Percentiles rank a stretch among this genome's conserved stretches.
Conservation (phyloP, 2,888 invertebrate genomes). For the Tanypteryx hageni region DNA sequence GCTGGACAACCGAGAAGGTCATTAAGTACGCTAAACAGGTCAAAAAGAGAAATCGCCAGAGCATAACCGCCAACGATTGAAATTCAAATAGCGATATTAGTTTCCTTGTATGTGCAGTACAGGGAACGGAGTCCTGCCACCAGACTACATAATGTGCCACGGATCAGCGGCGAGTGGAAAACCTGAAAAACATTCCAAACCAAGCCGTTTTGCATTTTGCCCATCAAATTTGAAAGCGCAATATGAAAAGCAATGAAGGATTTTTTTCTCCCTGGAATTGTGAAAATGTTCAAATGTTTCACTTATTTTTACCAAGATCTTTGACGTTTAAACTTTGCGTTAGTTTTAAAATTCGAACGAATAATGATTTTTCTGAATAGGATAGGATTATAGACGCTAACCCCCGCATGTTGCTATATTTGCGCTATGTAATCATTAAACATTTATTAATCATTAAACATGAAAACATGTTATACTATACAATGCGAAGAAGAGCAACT, state of each 20-base stretch:
- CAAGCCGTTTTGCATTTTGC: not conserved
- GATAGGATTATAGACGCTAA: no score
- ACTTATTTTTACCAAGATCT: not conserved
- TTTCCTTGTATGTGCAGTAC: slow-evolving; percentile 38
- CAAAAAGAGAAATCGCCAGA: slow-evolving; percentile 12
- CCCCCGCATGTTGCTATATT: no score
- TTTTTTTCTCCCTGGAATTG: not conserved
- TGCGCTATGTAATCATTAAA: no score
- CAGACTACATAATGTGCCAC: slow-evolving; percentile 36
- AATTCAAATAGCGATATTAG: slow-evolving; percentile 55
- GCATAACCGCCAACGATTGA: slow-evolving; percentile 31
- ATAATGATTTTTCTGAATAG: no score
- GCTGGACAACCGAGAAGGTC: not conserved
- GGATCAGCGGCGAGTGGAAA: not conserved
- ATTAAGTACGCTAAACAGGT: slow-evolving; percentile 45
- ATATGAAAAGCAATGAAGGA: not conserved
- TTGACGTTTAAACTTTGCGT: no score
- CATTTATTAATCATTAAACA: no score
- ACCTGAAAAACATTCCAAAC: not conserved
- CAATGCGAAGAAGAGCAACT: no score
- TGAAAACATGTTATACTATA: no score
- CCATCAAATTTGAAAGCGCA: not conserved
- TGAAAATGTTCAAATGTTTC: not conserved
- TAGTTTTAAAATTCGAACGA: no score
- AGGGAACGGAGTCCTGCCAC: not conserved